Evolutionary conservation across 2,888 invertebrate species (phyloP), one percentile per base, ranked within the genome.

Genomic region (Erynnis tages): DNA sequence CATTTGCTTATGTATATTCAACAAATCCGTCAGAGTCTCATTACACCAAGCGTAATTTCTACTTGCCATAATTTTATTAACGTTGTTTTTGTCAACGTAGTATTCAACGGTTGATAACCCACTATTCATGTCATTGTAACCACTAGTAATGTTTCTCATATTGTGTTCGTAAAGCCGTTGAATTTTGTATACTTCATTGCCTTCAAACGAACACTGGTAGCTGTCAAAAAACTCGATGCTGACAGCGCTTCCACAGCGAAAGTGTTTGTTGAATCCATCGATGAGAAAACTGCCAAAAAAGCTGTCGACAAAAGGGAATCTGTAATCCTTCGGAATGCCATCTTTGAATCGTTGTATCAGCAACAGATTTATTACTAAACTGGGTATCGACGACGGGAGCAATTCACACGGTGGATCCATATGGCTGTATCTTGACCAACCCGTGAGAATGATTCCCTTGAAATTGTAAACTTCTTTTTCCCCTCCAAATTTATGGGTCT

Each of bases 401-500:
- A 94, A 68, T 73, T 94, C 94, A 65, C 93, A 94, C 0, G 92
- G 79, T 0, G 92, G 90, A 7, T 91, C 87, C 65, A 93, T 91
- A 63, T 94, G 94, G 62, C 91, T 92, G 59, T 93, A 94, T 34
- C 94, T 84, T 11, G 94, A 93, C 93, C 94, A 94, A 0, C 94
- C 95, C 1, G 94, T 94, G 8, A 94, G 69, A 53, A 94, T 91
- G 0, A 93, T 91, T 0, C 94, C 94, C 71, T 90, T 87, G 57
- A 94, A 93, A 27, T 61, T 60, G 47, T 65, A 76, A 0, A 60
- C 25, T 1, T 57, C 10, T 0, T 23, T 55, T 37, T 74, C 73
- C 0, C 78, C 79, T 0, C 74, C 77, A 32, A 82, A 77, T 38
- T 87, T 88, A 60, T 92, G 92, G 48, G 80, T 79, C 0, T 71